Conservation (phyloP, 2,797 vertebrate species). For the Melanotaenia boesemani region DNA sequence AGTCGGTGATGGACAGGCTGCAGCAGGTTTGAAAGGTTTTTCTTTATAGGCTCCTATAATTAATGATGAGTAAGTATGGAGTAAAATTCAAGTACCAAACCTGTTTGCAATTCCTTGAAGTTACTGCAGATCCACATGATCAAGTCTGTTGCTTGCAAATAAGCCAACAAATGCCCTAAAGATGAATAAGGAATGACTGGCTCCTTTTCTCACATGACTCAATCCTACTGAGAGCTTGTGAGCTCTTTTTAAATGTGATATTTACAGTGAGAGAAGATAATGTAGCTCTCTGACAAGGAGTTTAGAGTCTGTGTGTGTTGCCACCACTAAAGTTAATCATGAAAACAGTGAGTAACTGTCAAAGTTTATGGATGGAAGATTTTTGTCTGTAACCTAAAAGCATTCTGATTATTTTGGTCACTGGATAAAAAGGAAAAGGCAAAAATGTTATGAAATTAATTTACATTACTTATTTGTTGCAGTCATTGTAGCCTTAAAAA, state of each 20-base stretch:
- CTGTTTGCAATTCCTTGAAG: neutral
- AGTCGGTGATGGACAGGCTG: no score
- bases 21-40: no score
- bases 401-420: no score
- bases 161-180: neutral
- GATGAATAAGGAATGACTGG: neutral
- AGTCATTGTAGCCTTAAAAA: no score
- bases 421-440: no score
- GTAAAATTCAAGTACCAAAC: neutral
- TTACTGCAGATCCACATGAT: neutral
- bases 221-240: slow-evolving; percentile 11
- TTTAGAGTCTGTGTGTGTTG: neutral
- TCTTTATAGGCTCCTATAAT: neutral
- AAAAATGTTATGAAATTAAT: no score
- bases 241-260: neutral
- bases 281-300: neutral
- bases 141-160: neutral
- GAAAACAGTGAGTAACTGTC: neutral
- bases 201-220: slow-evolving; percentile 5
- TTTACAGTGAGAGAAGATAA: neutral
- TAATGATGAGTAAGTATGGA: neutral
- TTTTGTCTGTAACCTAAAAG: neutral
- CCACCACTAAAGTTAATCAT: neutral
- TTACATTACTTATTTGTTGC: no score
- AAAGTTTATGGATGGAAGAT: neutral